phyloP scores from a whole-genome alignment of 2,797 vertebrate genomes.

The Neosalanx taihuensis region DNA sequence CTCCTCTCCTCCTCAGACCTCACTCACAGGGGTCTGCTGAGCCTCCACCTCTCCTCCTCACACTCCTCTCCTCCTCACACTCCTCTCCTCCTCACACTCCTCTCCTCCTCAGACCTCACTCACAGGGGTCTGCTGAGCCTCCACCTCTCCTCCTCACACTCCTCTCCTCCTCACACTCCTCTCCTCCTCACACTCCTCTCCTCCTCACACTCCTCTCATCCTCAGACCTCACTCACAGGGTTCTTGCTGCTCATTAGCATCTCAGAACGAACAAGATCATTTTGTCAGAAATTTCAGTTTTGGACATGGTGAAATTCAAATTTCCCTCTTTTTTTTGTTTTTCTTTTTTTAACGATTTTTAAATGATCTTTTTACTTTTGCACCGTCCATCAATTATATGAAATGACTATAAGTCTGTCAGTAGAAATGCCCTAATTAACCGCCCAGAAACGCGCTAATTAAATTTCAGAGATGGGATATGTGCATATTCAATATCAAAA shows the following conservation, averaged over 20 bases:
- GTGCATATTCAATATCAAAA: neutral
- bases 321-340: neutral
- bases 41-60: too few species aligned
- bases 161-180: neutral
- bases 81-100: too few species aligned
- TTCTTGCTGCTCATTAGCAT: slow-evolving; percentile 44
- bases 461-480: neutral
- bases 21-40: too few species aligned
- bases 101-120: too few species aligned
- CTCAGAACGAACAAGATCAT: neutral
- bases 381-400: neutral
- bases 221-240: slow-evolving; percentile 13
- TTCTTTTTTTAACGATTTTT: neutral
- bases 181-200: neutral
- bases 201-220: slow-evolving; percentile 1
- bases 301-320: neutral
- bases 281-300: neutral
- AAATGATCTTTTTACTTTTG: neutral
- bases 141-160: neutral
- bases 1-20: too few species aligned
- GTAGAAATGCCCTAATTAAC: neutral
- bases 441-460: neutral
- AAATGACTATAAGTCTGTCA: neutral
- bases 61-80: too few species aligned
- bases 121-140: too few species aligned